These are phyloP conservation scores for Seriola quinqueradiata DNA, from an alignment of 2,113 vertebrate species.

Conservation along the genomic window DNA sequence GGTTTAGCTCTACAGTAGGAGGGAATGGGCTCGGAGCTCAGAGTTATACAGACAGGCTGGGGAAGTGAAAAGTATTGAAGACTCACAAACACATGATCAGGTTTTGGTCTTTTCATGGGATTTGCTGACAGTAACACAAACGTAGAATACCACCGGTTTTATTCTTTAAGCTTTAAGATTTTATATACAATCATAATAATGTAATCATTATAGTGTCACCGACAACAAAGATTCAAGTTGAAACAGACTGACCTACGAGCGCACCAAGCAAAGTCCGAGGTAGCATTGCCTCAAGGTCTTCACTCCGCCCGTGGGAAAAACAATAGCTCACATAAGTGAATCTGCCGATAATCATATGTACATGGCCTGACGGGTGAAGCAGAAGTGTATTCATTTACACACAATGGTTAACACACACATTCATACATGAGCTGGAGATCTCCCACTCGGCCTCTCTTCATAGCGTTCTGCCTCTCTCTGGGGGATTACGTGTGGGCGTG, in stretches of 20 bases:
- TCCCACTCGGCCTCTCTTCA: conserved; percentile 15
- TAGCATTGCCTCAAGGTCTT: not conserved
- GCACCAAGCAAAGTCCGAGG: not conserved
- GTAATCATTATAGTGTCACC: not conserved
- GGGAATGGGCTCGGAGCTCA: not conserved
- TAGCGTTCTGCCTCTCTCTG: conserved; percentile 13
- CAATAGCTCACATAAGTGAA: not conserved
- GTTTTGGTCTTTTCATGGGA: not conserved
- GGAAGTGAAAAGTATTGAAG: not conserved
- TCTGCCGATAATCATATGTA: not conserved
- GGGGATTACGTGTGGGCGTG: conserved; percentile 43
- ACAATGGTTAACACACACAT: not conserved
- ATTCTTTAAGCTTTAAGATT: not conserved
- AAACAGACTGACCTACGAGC: conserved; percentile 31
- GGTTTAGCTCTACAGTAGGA: not conserved
- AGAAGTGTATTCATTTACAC: not conserved
- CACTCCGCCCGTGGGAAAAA: not conserved
- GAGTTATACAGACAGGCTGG: not conserved
- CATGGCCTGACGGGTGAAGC: not conserved
- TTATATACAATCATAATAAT: not conserved
- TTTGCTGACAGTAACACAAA: not conserved
- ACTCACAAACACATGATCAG: not conserved
- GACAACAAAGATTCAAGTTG: conserved; percentile 19
- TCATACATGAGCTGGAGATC: not conserved
- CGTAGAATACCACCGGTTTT: not conserved